These are phyloP conservation scores for Poeciliopsis occidentalis DNA, from an alignment of 2,113 vertebrate genomes.

Conservation along the genomic window DNA sequence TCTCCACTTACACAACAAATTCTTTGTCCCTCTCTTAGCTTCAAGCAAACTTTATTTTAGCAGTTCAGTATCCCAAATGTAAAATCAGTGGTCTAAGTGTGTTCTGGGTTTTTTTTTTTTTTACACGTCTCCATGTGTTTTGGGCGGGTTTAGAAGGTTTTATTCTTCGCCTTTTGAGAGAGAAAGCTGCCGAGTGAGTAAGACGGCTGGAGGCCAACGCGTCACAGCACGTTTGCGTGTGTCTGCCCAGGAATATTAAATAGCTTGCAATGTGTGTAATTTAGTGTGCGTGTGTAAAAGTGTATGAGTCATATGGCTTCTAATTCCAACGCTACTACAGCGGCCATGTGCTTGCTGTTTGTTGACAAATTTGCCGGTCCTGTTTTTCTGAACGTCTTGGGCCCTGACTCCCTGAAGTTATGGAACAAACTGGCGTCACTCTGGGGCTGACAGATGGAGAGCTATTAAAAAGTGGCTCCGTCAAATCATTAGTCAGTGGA, in stretches of 20 bases:
- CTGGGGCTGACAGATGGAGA: conserved; percentile 44
- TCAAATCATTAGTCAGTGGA: conserved; percentile 61
- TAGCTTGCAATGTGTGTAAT: conserved; percentile 23
- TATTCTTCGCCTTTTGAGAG: conserved; percentile 60
- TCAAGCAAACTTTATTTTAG: conserved; percentile 41
- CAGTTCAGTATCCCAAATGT: conserved; percentile 39
- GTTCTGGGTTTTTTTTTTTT: conserved; percentile 4
- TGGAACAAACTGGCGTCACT: conserved; percentile 48
- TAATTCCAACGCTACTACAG: conserved; percentile 26
- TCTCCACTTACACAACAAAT: conserved; percentile 9
- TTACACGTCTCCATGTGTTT: conserved; percentile 41
- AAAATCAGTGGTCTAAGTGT: conserved; percentile 12
- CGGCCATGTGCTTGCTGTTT: conserved; percentile 67
- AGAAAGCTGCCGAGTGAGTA: conserved; percentile 70
- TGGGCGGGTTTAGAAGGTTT: conserved; percentile 44
- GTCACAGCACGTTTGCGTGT: conserved; percentile 59
- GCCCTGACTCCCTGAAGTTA: conserved; percentile 35
- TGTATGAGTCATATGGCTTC: conserved; percentile 42
- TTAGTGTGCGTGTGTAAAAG: conserved; percentile 28
- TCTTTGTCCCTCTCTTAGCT: conserved; percentile 19
- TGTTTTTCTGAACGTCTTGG: conserved; percentile 42
- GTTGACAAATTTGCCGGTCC: conserved; percentile 67
- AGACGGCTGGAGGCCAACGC: conserved; percentile 53
- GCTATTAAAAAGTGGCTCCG: conserved; percentile 53
- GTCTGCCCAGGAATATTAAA: conserved; percentile 52